phyloP scores from a whole-genome alignment of 2,797 vertebrate species.

The Trichosurus vulpecula region DNA sequence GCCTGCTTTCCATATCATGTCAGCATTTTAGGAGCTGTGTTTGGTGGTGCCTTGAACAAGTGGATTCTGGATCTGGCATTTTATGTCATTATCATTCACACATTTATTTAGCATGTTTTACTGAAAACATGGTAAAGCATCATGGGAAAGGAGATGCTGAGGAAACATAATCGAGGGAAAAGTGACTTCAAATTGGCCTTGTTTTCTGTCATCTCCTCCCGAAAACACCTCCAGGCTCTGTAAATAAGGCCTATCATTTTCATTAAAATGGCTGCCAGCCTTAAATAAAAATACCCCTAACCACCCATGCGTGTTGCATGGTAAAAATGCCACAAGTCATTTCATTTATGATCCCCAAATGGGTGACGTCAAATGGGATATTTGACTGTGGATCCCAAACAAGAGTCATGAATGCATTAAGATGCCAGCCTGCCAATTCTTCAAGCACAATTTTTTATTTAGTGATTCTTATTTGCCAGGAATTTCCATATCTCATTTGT shows the following conservation, averaged over 20 bases:
- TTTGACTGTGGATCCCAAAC: constrained; percentile 49
- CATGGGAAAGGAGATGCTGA: neutral
- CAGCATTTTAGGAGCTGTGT: neutral
- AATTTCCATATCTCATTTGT: constrained; percentile 46
- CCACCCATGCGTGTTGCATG: constrained; percentile 62
- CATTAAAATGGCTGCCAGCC: constrained; percentile 43
- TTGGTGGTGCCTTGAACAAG: neutral
- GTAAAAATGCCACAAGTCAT: constrained; percentile 66
- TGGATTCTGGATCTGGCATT: constrained; percentile 8
- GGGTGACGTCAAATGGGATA: constrained; percentile 34
- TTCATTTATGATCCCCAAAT: constrained; percentile 70
- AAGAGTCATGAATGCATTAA: neutral
- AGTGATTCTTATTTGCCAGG: constrained; percentile 42
- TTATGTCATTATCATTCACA: neutral
- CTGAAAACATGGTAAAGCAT: constrained; percentile 6
- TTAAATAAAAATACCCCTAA: constrained; percentile 59
- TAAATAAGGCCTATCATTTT: constrained; percentile 36
- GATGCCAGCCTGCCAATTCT: constrained; percentile 26
- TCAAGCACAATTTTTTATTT: constrained; percentile 42
- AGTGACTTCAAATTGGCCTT: constrained; percentile 7
- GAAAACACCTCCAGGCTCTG: neutral
- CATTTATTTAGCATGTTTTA: constrained; percentile 5
- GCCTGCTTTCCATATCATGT: neutral
- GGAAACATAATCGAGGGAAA: constrained; percentile 18
- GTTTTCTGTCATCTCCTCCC: constrained; percentile 13